phyloP scores from a whole-genome alignment of 2,888 invertebrate genomes.

The Argyresthia albistria region DNA sequence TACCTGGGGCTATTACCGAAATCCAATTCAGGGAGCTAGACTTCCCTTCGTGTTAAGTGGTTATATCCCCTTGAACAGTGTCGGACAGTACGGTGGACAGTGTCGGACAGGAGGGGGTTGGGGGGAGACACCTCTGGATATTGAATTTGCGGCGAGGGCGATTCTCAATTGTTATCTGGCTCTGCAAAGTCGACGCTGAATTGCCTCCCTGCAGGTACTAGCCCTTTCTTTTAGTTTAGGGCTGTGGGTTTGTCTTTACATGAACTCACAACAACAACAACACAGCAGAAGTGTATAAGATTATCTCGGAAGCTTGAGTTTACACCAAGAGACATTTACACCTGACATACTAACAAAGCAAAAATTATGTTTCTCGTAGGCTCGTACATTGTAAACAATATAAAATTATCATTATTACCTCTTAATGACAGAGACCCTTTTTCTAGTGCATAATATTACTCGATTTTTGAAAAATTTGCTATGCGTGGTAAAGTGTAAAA shows the following conservation, averaged over 20 bases:
- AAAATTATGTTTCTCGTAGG: too few species aligned
- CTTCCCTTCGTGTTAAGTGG: constrained; percentile 66
- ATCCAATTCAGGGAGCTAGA: constrained; percentile 60
- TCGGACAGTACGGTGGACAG: constrained; percentile 22
- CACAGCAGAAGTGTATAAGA: too few species aligned
- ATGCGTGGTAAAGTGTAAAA: too few species aligned
- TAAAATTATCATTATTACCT: too few species aligned
- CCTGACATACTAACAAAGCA: too few species aligned
- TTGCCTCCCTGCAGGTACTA: constrained; percentile 44
- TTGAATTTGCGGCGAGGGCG: constrained; percentile 61
- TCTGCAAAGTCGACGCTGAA: constrained; percentile 58
- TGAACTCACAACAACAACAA: too few species aligned
- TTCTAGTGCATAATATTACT: too few species aligned
- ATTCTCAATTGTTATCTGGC: constrained; percentile 65
- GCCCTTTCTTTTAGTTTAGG: constrained; percentile 55
- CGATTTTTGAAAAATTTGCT: too few species aligned
- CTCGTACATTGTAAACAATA: too few species aligned
- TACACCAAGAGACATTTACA: too few species aligned
- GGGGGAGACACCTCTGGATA: constrained; percentile 61
- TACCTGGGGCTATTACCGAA: constrained; percentile 22
- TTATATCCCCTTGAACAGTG: constrained; percentile 53
- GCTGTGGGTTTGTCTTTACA: constrained; percentile 18
- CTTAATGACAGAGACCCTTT: too few species aligned
- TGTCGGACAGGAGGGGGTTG: constrained; percentile 14
- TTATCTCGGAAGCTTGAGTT: too few species aligned